These are phyloP conservation scores for Pristis pectinata DNA, from an alignment of 2,797 vertebrate species.

Conservation along the genomic window DNA sequence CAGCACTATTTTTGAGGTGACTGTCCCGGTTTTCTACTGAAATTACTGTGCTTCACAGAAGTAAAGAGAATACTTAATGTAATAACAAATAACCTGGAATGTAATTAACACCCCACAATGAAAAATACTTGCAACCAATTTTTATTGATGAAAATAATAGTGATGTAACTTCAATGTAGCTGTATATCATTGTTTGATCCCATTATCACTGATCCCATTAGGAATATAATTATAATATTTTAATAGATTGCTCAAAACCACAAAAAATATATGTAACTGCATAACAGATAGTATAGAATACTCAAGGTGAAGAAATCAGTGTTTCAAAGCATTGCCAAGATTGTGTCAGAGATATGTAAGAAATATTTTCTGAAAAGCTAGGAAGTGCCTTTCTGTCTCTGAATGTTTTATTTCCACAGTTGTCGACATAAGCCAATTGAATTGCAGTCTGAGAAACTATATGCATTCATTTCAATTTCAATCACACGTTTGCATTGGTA, in stretches of 20 bases:
- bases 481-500: not conserved
- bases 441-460: not conserved
- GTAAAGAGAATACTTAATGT: not conserved
- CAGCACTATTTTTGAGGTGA: not conserved
- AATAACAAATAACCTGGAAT: not conserved
- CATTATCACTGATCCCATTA: not conserved
- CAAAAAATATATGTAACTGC: not conserved
- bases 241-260: not conserved
- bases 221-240: not conserved
- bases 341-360: not conserved
- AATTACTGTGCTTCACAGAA: not conserved
- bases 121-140: not conserved
- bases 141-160: not conserved
- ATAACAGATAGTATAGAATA: not conserved
- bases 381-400: not conserved
- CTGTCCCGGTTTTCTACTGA: not conserved
- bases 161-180: not conserved
- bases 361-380: not conserved
- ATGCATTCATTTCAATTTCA: not conserved
- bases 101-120: not conserved
- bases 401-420: not conserved
- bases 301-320: not conserved
- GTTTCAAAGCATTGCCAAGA: no score
- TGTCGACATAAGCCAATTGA: not conserved
- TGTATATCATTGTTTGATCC: not conserved